phyloP scores from a whole-genome alignment of 37 sponge, comb jelly and placozoan species.

The Beroe forskalii region DNA sequence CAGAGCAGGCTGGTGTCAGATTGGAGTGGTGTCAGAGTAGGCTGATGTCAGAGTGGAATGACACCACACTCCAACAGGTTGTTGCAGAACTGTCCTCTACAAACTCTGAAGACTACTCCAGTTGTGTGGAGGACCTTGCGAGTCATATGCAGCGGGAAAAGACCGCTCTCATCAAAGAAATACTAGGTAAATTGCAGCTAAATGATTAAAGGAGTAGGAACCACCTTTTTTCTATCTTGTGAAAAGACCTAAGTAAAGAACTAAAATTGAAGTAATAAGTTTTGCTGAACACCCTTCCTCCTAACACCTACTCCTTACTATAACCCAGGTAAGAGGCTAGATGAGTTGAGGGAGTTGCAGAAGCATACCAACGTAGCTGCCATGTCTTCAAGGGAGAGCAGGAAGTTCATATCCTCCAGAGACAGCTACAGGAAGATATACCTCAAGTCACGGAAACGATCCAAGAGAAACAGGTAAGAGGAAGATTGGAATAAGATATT shows the following conservation, averaged over 20 bases:
- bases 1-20: too few species aligned
- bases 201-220: too few species aligned
- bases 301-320: not conserved
- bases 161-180: not conserved
- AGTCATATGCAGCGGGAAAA: not conserved
- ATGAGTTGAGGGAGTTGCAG: not conserved
- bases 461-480: not conserved
- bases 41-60: too few species aligned
- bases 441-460: constrained; percentile 3
- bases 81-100: not conserved
- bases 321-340: constrained; percentile 5
- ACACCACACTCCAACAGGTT: too few species aligned
- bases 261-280: too few species aligned
- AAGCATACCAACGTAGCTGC: not conserved
- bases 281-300: too few species aligned
- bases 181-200: not conserved
- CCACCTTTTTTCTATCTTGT: too few species aligned
- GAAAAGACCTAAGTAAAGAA: too few species aligned
- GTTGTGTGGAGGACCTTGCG: not conserved
- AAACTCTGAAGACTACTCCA: not conserved
- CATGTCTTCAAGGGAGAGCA: not conserved
- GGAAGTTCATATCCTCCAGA: not conserved
- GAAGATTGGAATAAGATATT: too few species aligned
- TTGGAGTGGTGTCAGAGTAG: too few species aligned
- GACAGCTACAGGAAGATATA: constrained; percentile 16